Percentiles rank a stretch among this genome's conserved stretches.
phyloP scores from a whole-genome alignment of 2,888 invertebrate species.

The Ceriagrion tenellum region DNA sequence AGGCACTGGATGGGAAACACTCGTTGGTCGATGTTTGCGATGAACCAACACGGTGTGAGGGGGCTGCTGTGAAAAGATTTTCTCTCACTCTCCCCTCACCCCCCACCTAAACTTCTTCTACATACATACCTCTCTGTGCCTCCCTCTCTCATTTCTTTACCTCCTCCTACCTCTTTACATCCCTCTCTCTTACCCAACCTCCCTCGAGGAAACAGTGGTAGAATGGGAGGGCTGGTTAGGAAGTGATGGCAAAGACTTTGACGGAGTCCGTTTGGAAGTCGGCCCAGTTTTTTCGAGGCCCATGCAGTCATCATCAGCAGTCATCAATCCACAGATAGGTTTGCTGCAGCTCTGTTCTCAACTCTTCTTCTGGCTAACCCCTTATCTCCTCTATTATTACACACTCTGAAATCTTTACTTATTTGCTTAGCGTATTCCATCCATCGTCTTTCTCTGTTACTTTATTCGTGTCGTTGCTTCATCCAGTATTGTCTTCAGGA shows the following conservation, averaged over 20 bases:
- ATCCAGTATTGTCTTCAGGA: too few species aligned
- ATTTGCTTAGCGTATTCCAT: too few species aligned
- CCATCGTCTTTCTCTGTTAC: too few species aligned
- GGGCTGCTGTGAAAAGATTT: neutral
- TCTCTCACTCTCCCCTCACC: neutral
- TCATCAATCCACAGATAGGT: too few species aligned
- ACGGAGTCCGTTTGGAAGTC: constrained; percentile 29
- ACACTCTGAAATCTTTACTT: too few species aligned
- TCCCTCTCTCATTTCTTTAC: neutral
- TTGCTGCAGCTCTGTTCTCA: too few species aligned
- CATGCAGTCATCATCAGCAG: too few species aligned
- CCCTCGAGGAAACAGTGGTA: neutral
- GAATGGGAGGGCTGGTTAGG: neutral
- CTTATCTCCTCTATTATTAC: too few species aligned
- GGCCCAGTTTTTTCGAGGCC: constrained; percentile 33
- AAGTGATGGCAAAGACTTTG: neutral
- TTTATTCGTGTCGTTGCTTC: too few species aligned
- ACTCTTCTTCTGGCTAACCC: too few species aligned
- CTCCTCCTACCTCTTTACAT: neutral
- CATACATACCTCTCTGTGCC: neutral
- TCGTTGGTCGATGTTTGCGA: constrained; percentile 54
- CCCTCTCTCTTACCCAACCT: neutral
- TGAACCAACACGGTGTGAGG: constrained; percentile 46
- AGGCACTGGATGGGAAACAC: constrained; percentile 32
- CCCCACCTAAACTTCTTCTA: neutral